A percentile compares a stretch with the other conserved stretches of the same genome.
Evolutionary conservation across 1,140 invertebrate genomes (phyloP).

Genomic region (Brachionus sp.): DNA sequence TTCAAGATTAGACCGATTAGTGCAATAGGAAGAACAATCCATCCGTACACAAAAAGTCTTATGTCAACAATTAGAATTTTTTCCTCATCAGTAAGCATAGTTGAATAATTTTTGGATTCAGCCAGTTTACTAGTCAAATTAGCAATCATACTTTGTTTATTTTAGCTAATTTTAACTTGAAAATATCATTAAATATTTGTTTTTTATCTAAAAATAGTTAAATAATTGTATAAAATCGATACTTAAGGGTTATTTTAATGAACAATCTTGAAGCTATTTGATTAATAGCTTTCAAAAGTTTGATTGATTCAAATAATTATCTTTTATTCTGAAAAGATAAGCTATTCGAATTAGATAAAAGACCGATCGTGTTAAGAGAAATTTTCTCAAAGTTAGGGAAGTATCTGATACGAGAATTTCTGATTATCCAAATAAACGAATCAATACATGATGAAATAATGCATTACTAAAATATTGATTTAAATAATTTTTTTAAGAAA

Average conservation of each 20-base stretch:
- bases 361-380: background rate
- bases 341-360: background rate
- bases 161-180: background rate
- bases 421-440: background rate
- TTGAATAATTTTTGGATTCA: background rate
- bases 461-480: background rate
- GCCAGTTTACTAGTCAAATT: background rate
- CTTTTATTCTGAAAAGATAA: background rate
- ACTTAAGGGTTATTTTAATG: conserved; percentile 9
- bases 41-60: conserved; percentile 29
- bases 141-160: background rate
- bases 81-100: background rate
- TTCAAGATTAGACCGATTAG: conserved; percentile 11
- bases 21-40: background rate
- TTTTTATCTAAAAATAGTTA: conserved; percentile 12
- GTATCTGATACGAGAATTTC: background rate
- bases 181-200: conserved; percentile 6
- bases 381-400: background rate
- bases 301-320: conserved; percentile 11
- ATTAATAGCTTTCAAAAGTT: conserved; percentile 10
- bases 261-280: conserved; percentile 3
- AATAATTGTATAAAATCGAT: background rate
- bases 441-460: background rate
- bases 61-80: conserved; percentile 27
- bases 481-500: background rate